phyloP scores from a whole-genome alignment of 1,140 invertebrate genomes.

The Agrypnia vestita region DNA sequence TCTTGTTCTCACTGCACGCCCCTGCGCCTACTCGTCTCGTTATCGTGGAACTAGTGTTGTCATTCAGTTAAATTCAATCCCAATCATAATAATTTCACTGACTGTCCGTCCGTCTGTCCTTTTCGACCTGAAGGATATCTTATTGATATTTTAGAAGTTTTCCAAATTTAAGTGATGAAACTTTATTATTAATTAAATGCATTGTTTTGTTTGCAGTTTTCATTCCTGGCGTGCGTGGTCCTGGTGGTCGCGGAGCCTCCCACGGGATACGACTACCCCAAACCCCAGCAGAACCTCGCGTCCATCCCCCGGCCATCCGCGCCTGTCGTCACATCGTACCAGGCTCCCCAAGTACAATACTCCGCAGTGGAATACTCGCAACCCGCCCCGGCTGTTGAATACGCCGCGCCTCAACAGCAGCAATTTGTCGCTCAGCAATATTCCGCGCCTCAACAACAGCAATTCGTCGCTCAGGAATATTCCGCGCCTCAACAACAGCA shows the following conservation, averaged over 20 bases:
- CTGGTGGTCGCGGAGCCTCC: conserved; percentile 36
- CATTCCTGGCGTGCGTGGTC: conserved; percentile 25
- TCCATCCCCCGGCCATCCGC: background rate
- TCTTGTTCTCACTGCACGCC: no score
- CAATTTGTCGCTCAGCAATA: conserved; percentile 5
- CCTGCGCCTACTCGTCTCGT: background rate
- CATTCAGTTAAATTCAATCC: no score
- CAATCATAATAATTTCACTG: no score
- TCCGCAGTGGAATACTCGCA: background rate
- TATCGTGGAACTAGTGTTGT: no score
- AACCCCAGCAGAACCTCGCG: conserved; percentile 13
- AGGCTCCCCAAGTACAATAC: conserved; percentile 13
- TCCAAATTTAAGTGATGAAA: background rate
- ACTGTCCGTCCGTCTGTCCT: no score
- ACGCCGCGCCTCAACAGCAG: no score
- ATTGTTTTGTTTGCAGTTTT: conserved; percentile 37
- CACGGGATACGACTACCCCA: conserved; percentile 52
- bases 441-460: conserved; percentile 2
- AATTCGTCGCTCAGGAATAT: no score
- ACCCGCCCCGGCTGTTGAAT: no score
- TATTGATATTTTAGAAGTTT: no score
- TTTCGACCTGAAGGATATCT: no score
- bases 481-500: background rate
- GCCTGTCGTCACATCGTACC: background rate
- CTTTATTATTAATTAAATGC: background rate